Percentiles rank a stretch among this genome's conserved stretches.
phyloP scores from a whole-genome alignment of 2,113 vertebrate species.

The Sphaerodactylus townsendi region DNA sequence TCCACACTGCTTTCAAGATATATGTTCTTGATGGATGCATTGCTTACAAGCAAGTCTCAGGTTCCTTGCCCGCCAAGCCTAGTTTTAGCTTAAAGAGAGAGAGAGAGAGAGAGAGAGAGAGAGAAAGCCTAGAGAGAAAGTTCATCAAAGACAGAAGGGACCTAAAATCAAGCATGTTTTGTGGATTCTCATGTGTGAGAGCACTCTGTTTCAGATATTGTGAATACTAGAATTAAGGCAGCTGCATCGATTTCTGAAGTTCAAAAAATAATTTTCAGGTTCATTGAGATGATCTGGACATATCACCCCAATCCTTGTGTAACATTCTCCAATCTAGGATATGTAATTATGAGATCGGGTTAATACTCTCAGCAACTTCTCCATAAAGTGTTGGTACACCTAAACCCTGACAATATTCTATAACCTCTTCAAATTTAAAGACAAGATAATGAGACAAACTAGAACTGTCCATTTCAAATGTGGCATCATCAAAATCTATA shows the following conservation, averaged over 20 bases:
- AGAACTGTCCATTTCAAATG: not conserved
- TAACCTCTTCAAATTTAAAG: not conserved
- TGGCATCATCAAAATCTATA: not conserved
- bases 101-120: not conserved
- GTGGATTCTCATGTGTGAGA: conserved; percentile 32
- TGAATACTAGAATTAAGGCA: conserved; percentile 47
- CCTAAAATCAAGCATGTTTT: conserved; percentile 74
- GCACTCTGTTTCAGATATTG: conserved; percentile 29
- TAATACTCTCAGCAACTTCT: not conserved
- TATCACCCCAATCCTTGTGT: accelerated
- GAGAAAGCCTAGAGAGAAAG: not conserved
- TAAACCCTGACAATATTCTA: not conserved
- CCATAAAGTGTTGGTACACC: not conserved
- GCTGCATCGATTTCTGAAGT: accelerated
- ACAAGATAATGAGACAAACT: not conserved
- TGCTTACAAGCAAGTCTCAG: not conserved
- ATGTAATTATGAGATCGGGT: not conserved
- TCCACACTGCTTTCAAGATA: not conserved
- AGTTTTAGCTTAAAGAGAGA: not conserved
- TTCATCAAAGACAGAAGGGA: conserved; percentile 66
- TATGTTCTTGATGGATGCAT: accelerated
- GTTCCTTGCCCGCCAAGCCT: not conserved
- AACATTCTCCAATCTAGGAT: not conserved
- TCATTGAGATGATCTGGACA: not conserved
- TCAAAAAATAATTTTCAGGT: not conserved